Evolutionary conservation across 2,888 invertebrate species (phyloP), one percentile per base, ranked within the genome.

Genomic region (Eupithecia exiguata): DNA sequence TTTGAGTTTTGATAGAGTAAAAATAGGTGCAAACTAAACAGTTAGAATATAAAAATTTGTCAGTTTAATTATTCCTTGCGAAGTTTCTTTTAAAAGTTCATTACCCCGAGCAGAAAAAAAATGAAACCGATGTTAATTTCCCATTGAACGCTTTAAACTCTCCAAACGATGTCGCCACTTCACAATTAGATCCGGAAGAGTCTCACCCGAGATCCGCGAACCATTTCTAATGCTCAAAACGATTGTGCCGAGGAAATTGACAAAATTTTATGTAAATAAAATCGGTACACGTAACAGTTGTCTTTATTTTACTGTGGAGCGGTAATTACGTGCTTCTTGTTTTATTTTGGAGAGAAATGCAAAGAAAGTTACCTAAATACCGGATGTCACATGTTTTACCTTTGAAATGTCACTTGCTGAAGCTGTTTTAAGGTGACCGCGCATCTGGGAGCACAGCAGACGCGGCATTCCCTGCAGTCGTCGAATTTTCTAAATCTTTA

Each of bases 171-270:
- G 86, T 87, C 87, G 83, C 85, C 86, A 85, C 85, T 85, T 84
- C 82, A 84, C 91, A 88, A 92, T 93, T 92, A 92, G 92, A 92
- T 92, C 86, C 93, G 92, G 91, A 93, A 93, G 91, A 89, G 83
- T 84, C 84, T 87, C 84, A 85, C 83, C 82, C 81, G 84, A 80
- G 85, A 85, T 82, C 84, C 85, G 85, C 84, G 82, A 83, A 88
- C 87, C 87, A 87, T 85, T 86, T 87, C 88, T 91, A 89, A 90
- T 88, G 86, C 79, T 79, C 81, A 77, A 78, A 80, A 79, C 83
- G 81, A 84, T 85, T 84, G 84, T 78, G 76, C 83, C 82, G 76
- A 83, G 79, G 78, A 84, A 85, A 87, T 84, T 84, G 81, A 79
- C 86, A 80, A 85, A 85, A 82, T 76, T 74, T 76, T 81, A 83